Conservation (phyloP, 2,113 vertebrate genomes). For the Myrmophylax atrothorax region DNA sequence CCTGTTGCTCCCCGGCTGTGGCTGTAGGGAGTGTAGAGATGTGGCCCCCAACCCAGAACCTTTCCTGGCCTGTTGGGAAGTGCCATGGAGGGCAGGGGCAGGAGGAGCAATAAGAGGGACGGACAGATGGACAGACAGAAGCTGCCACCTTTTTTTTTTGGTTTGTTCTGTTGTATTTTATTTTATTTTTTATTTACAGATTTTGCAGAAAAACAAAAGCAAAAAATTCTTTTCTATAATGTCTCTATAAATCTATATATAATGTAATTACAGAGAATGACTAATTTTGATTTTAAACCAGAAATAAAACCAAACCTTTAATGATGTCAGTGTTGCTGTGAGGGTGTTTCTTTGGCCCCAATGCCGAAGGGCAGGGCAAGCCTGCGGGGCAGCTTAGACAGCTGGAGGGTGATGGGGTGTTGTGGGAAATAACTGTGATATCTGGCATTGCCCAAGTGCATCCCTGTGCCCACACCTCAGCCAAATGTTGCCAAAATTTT, state of each 20-base stretch:
- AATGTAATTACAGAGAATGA: conserved; percentile 70
- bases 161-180: neutral
- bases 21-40: neutral
- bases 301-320: conserved; percentile 70
- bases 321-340: accelerated
- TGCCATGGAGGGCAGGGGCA: neutral
- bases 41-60: neutral
- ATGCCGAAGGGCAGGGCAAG: neutral
- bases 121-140: neutral
- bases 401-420: too few relatives aligned
- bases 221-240: conserved; percentile 69
- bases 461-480: neutral
- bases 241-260: conserved; percentile 73
- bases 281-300: conserved; percentile 73
- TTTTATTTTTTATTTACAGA: conserved; percentile 65
- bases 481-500: neutral
- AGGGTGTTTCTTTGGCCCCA: neutral
- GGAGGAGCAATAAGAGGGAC: neutral
- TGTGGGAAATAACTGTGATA: neutral
- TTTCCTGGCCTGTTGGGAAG: neutral
- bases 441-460: neutral
- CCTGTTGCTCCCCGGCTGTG: neutral
- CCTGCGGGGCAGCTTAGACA: too few relatives aligned
- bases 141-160: conserved; percentile 17
- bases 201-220: conserved; percentile 61